These are phyloP conservation scores for Pseudococcus viburni DNA, from an alignment of 2,888 invertebrate species.

Conservation along the genomic window DNA sequence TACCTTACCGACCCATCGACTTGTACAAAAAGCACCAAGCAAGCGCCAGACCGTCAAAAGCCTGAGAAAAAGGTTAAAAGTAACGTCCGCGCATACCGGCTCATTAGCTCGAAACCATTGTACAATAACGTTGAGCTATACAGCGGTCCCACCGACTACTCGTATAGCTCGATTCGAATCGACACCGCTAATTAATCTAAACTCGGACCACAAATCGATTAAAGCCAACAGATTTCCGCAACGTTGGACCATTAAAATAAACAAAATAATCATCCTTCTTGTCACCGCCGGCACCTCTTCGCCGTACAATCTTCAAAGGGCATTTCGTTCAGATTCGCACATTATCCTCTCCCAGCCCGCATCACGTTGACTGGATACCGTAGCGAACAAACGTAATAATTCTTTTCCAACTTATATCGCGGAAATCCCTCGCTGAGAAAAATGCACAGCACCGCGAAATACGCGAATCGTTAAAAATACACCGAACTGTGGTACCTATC, in stretches of 20 bases:
- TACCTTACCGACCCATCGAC: neutral
- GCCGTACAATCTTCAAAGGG: neutral
- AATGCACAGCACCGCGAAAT: too few species aligned
- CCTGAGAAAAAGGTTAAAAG: neutral
- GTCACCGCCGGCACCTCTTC: neutral
- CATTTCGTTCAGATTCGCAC: neutral
- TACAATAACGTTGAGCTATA: neutral
- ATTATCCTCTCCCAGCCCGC: neutral
- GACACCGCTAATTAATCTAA: conserved; percentile 33
- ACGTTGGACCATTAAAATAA: conserved; percentile 30
- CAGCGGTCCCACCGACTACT: too few species aligned
- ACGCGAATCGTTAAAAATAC: neutral
- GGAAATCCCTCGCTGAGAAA: too few species aligned
- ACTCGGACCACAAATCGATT: conserved; percentile 43
- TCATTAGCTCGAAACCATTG: conserved; percentile 23
- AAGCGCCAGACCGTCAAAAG: neutral
- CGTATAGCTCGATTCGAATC: neutral
- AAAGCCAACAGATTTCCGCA: conserved; percentile 18
- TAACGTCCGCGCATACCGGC: conserved; percentile 4
- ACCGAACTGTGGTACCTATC: neutral
- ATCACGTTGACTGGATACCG: neutral
- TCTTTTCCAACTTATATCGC: neutral
- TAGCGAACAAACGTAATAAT: neutral
- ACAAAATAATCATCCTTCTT: conserved; percentile 43
- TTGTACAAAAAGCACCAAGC: neutral